A percentile compares a stretch with the other conserved stretches of the same genome.
phyloP scores from a whole-genome alignment of 2,797 vertebrate species.

The Coregonus suidteri region DNA sequence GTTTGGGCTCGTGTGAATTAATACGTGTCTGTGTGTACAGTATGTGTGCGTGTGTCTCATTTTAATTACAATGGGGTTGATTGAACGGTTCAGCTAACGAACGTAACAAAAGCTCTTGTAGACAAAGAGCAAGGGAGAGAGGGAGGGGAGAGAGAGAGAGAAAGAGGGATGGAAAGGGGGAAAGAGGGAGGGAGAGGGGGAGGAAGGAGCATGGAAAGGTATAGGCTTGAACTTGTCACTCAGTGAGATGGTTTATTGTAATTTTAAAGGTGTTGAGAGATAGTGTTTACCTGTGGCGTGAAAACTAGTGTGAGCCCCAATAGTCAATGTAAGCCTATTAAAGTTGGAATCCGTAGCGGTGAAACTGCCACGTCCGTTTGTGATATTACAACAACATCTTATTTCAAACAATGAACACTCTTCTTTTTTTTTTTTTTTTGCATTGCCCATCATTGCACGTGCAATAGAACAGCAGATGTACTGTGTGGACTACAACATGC shows the following conservation, averaged over 20 bases:
- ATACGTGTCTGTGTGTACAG: not conserved
- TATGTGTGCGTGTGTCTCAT: conserved; percentile 15
- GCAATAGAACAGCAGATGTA: too few species aligned
- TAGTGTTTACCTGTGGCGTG: conserved; percentile 35
- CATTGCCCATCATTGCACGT: too few species aligned
- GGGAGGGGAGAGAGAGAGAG: not conserved
- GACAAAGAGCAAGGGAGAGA: conserved; percentile 9
- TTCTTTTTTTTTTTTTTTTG: too few species aligned
- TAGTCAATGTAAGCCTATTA: not conserved
- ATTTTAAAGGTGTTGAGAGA: conserved; percentile 56
- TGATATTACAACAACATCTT: not conserved
- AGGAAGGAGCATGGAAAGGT: not conserved
- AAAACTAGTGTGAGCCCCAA: not conserved
- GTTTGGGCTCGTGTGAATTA: conserved; percentile 10
- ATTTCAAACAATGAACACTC: too few species aligned
- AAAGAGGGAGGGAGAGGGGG: conserved; percentile 39
- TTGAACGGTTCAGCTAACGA: conserved; percentile 42
- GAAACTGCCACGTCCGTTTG: too few species aligned
- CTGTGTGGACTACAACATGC: too few species aligned
- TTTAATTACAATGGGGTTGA: conserved; percentile 65
- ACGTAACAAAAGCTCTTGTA: conserved; percentile 46
- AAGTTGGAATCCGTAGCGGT: too few species aligned
- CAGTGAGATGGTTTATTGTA: conserved; percentile 51
- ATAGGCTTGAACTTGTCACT: conserved; percentile 23
- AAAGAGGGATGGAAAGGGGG: not conserved